Conservation (phyloP, 23 tunicate genomes). For the Trididemnum clinides region DNA sequence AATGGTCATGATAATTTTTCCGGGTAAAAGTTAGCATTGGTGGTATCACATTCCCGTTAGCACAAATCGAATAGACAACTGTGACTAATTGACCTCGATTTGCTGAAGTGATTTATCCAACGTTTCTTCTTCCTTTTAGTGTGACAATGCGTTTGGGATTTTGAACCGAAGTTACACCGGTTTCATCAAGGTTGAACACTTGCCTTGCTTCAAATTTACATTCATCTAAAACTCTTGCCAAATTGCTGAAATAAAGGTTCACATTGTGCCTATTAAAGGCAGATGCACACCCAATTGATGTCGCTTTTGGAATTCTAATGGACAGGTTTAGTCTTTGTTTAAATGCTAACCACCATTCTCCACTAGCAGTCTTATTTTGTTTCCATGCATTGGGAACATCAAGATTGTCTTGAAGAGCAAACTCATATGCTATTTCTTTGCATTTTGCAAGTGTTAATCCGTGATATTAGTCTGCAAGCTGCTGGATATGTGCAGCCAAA, state of each 20-base stretch:
- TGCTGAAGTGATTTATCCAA: not conserved
- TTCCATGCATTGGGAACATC: not conserved
- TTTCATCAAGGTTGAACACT: conserved; percentile 8
- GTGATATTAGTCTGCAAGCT: not conserved
- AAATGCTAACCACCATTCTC: conserved; percentile 14
- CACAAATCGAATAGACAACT: conserved; percentile 8
- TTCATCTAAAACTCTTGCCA: conserved; percentile 1
- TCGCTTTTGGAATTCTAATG: not conserved
- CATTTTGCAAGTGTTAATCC: conserved; percentile 1
- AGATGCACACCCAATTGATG: conserved; percentile 3
- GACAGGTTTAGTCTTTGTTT: not conserved
- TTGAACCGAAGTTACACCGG: conserved; percentile 18
- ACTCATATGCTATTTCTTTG: conserved; percentile 3
- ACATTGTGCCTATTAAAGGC: not conserved
- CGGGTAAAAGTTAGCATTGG: conserved; percentile 18
- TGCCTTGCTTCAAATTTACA: not conserved
- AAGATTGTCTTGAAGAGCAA: not conserved
- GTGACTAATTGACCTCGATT: conserved; percentile 18
- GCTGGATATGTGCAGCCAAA: not conserved
- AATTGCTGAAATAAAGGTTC: not conserved
- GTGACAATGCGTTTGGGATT: conserved; percentile 11
- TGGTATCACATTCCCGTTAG: not conserved
- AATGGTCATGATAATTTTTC: not conserved
- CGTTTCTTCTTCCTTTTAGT: not conserved
- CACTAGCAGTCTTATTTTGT: not conserved